Conservation (phyloP, 1,140 invertebrate species). For the Nilaparvata lugens region DNA sequence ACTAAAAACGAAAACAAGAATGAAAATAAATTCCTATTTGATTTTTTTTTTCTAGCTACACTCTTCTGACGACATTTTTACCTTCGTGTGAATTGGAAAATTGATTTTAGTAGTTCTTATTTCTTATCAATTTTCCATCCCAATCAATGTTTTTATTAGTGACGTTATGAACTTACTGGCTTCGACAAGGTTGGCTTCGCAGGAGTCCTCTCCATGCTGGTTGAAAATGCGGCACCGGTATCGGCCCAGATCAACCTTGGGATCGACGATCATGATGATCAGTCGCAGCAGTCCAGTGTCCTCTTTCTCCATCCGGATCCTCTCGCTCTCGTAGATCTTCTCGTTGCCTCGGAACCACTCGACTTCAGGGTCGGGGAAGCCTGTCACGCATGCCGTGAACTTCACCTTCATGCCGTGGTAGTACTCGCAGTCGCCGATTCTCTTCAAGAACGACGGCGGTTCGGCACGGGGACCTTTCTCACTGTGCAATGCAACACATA, state of each 20-base stretch:
- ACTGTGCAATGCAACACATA: conserved; percentile 35
- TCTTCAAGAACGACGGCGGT: conserved; percentile 78
- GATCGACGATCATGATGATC: conserved; percentile 58
- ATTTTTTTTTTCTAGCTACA: no score
- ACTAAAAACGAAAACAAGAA: no score
- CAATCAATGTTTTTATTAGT: no score
- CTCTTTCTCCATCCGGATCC: conserved; percentile 73
- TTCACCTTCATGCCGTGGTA: conserved; percentile 81
- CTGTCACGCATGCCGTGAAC: conserved; percentile 81
- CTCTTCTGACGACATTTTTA: no score
- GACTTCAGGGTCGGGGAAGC: conserved; percentile 75
- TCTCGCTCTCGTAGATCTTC: conserved; percentile 66
- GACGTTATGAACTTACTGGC: conserved; percentile 56
- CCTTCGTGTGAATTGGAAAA: no score
- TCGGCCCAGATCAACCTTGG: conserved; percentile 64
- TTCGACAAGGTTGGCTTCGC: conserved; percentile 67
- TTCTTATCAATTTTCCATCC: no score
- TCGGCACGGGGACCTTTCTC: conserved; percentile 65
- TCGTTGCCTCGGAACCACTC: conserved; percentile 76
- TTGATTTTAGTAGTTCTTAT: no score
- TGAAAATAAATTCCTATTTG: no score
- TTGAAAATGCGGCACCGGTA: conserved; percentile 77
- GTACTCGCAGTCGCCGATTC: conserved; percentile 78
- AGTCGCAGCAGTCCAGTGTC: conserved; percentile 69
- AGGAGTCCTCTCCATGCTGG: conserved; percentile 72